Base-by-base conservation (phyloP, 2,888 invertebrate species). In the Euzophera pinguis region DNA sequence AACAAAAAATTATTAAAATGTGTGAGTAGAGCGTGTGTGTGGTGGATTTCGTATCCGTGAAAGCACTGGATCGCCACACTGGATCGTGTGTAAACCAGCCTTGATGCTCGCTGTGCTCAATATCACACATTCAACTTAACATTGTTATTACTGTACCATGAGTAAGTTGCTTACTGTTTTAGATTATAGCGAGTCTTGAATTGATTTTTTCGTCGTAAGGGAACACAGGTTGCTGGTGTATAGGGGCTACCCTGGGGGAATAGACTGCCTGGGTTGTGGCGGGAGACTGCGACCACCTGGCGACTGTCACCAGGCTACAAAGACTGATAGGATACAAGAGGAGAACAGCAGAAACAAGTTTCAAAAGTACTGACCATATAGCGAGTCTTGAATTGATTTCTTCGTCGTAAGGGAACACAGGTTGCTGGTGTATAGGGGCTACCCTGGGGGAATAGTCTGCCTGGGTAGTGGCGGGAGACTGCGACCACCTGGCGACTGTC, bases 381-480 rank as follows among this genome's bases (percentile, higher is more conserved):
- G 55, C 50, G 60, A 90, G 84, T 56, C 91, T 86, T 76, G 93
- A 92, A 50, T 55, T 55, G 42, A 55, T 45, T 0, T 55, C 41
- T n/a, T 55, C 50, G 35, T 55, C 63, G 91, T 90, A 60, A 91
- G 87, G 47, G 51, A 14, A 53, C 53, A 53, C 45, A 45, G 47
- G 53, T 74, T 91, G 92, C 35, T 93, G 92, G 79, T 94, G 95
- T 48, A 94, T 94, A 69, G 39, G 42, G n/a, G 49, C 43, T 34
- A 16, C 35, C 34, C 39, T 35, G 35, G 47, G 49, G 92, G 88
- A 45, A 84, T 91, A 87, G 62, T 90, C 91, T 27, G 70, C 56
- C 54, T 62, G 65, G 37, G 68, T 60, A 65, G 68, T 52, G 71
- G 90, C 53, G 85, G 81, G 90, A 84, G 84, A 62, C 91, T 79